phyloP scores from a whole-genome alignment of 2,888 invertebrate species.

The Leptopterna dolabrata region DNA sequence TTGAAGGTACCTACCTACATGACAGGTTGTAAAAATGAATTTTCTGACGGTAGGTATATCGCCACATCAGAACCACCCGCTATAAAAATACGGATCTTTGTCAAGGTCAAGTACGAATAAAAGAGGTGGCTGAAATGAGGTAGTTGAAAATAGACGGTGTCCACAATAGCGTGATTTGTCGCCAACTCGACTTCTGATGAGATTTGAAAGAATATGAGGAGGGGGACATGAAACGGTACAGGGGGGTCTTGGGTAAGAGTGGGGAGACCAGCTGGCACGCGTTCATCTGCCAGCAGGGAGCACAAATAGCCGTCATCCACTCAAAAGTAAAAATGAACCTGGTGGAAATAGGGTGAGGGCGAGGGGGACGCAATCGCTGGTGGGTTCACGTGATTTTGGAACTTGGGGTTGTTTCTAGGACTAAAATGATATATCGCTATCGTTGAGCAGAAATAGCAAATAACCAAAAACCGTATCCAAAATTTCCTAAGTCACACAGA shows the following conservation, averaged over 20 bases:
- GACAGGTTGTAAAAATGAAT: too few species aligned
- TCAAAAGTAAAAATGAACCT: not conserved
- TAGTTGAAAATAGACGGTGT: not conserved
- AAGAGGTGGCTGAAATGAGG: not conserved
- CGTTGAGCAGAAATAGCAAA: too few species aligned
- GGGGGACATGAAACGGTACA: not conserved
- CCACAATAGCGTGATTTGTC: not conserved
- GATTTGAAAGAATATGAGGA: not conserved
- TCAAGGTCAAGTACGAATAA: not conserved
- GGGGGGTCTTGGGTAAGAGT: not conserved
- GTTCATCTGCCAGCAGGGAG: conserved; percentile 50
- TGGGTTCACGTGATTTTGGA: not conserved
- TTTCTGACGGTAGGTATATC: too few species aligned
- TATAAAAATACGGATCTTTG: not conserved
- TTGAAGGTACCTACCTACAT: too few species aligned
- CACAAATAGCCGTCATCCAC: conserved; percentile 57
- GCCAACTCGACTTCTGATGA: conserved; percentile 2
- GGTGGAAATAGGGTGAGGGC: not conserved
- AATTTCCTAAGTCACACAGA: too few species aligned
- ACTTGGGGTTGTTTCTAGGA: not conserved
- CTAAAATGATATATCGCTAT: not conserved
- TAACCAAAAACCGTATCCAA: too few species aligned
- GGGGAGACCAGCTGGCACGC: conserved; percentile 57
- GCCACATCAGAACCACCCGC: too few species aligned
- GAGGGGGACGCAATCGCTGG: not conserved